Evolutionary conservation across 2,888 invertebrate genomes (phyloP).

Genomic region (Troides helena): DNA sequence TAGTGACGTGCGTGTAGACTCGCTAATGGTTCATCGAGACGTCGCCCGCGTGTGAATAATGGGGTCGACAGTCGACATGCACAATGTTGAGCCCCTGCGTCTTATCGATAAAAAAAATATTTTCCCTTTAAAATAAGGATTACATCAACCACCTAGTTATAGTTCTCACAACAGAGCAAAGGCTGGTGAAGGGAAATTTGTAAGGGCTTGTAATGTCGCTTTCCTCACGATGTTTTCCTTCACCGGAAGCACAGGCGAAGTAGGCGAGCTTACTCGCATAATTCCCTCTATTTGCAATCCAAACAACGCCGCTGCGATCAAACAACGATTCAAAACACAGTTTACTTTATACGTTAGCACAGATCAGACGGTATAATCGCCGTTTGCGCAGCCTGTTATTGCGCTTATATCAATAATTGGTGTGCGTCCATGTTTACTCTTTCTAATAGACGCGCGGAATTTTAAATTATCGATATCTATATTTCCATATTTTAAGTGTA

Average conservation of each 20-base stretch:
- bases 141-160: too few relatives aligned
- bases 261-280: not conserved
- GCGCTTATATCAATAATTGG: slow-evolving; percentile 12
- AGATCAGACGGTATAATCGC: slow-evolving; percentile 7
- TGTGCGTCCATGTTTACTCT: not conserved
- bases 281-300: slow-evolving; percentile 19
- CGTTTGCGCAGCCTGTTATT: slow-evolving; percentile 13
- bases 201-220: too few relatives aligned
- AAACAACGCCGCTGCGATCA: slow-evolving; percentile 16
- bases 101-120: slow-evolving; percentile 26
- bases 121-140: not conserved
- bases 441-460: not conserved
- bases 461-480: not conserved
- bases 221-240: too few relatives aligned
- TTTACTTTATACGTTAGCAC: slow-evolving; percentile 23
- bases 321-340: slow-evolving; percentile 15
- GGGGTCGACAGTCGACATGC: slow-evolving; percentile 35
- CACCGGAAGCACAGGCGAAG: too few relatives aligned
- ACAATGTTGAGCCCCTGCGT: slow-evolving; percentile 10
- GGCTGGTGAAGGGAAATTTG: too few relatives aligned
- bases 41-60: slow-evolving; percentile 52
- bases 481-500: not conserved
- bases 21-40: slow-evolving; percentile 61
- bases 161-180: too few relatives aligned
- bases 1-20: slow-evolving; percentile 64